A percentile compares a stretch with the other conserved stretches of the same genome.
Conservation (phyloP, 2,797 vertebrate genomes). For the Ispidina lecontei region DNA sequence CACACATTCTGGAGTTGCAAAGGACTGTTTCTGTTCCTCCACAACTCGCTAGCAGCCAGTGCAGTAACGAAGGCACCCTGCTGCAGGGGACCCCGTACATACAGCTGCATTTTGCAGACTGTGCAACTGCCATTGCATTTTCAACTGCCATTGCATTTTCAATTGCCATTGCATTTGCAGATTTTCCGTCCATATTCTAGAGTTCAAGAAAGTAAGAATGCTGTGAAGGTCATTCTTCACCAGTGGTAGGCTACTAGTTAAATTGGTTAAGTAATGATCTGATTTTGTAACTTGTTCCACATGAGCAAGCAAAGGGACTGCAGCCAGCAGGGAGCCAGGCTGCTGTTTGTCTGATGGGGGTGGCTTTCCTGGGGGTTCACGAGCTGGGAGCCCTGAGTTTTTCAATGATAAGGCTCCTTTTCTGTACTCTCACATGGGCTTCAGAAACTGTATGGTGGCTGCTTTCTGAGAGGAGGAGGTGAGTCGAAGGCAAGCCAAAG, state of each 20-base stretch:
- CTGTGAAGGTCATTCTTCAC: neutral
- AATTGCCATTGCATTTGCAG: neutral
- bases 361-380: neutral
- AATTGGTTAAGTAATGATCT: neutral
- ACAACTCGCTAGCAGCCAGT: neutral
- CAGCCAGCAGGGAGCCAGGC: neutral
- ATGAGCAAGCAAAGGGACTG: neutral
- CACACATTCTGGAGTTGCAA: neutral
- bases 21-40: neutral
- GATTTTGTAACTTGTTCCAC: neutral
- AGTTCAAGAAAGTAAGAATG: neutral
- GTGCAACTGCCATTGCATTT: neutral
- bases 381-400: neutral
- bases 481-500: neutral
- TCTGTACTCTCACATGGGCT: neutral
- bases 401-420: neutral
- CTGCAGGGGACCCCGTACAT: neutral
- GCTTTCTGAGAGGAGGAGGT: neutral
- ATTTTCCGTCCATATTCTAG: neutral
- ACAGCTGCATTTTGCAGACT: neutral
- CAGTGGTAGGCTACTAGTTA: neutral
- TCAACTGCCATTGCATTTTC: too few species aligned
- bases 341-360: rapidly evolving
- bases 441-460: neutral
- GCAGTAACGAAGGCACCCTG: rapidly evolving